Base-by-base conservation (phyloP, 2,888 invertebrate genomes). In the Ophion slaviceki region DNA sequence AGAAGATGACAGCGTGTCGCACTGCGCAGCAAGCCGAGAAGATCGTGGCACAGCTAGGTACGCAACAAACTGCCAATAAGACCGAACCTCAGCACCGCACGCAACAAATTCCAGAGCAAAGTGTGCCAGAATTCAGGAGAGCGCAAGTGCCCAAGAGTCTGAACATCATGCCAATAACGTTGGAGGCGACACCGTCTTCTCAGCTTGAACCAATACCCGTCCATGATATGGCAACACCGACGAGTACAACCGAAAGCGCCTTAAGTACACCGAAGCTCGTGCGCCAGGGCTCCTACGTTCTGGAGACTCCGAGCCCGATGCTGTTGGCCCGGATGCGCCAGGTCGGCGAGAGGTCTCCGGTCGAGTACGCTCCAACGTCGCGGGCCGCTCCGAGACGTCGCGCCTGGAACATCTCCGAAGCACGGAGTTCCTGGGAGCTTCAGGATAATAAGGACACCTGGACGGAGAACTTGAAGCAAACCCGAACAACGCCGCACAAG, bases 201-300 rank as follows among this genome's bases (percentile, higher is more conserved):
- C 85, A 74, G 2, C 14, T 53, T 2, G 4, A 47, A 2, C 47
- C 47, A 14, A 11, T 8, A 0, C 14, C 11, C 47, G 11, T 47
- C 14, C 53, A 17, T 0, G 62, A 47, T 5, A 17, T 20, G 24
- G n/a, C 14, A 76, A 80, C 92, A 68, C 89, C 92, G 93, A 45
- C 94, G 91, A 92, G 80, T 89, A 91, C 94, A 11, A 94, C 53
- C 14, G 17, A 95, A 92, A 94, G 95, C 91, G 94, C 94, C 89
- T 89, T 85, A 4, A 88, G 8, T 5, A 61, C 91, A 92, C 94
- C 95, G 6, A 93, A 94, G 88, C 92, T 97, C 80, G 95, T 96
- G 14, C 95, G 97, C 75, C 97, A 97, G 90, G 96, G 96, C 86
- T 98, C 98, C 0, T 98, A 98, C 91, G 97, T 97, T 0, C 93